Evolutionary conservation across 1,140 invertebrate species (phyloP).

Genomic region (Drosophila littoralis): DNA sequence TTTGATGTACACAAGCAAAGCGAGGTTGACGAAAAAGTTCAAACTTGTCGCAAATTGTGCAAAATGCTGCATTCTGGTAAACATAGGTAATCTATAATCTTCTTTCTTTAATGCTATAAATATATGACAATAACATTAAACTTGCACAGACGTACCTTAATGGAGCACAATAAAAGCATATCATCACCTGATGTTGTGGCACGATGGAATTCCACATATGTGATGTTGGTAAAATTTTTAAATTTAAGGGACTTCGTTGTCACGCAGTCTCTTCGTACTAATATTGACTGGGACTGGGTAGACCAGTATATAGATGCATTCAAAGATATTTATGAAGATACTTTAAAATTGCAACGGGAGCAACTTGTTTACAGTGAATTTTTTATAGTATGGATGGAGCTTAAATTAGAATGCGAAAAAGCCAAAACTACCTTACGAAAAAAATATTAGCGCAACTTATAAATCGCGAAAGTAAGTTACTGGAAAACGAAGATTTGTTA

Average conservation of each 20-base stretch:
- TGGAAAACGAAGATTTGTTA: conserved; percentile 12
- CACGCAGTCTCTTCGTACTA: background rate
- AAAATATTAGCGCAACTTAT: conserved; percentile 1
- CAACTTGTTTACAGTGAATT: conserved; percentile 15
- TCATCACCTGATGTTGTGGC: conserved; percentile 10
- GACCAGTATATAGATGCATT: conserved; percentile 12
- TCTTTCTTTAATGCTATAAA: background rate
- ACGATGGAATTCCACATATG: conserved; percentile 13
- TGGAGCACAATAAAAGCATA: background rate
- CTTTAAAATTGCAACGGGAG: background rate
- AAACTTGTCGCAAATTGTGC: conserved; percentile 2
- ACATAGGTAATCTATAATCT: background rate
- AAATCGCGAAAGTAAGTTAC: background rate
- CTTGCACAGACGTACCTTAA: conserved; percentile 2
- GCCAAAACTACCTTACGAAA: background rate
- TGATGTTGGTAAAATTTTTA: conserved; percentile 6
- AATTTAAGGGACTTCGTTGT: conserved; percentile 4
- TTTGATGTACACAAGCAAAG: conserved; percentile 13
- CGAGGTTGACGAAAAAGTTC: conserved; percentile 4
- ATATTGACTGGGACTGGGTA: conserved; percentile 13
- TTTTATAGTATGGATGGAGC: conserved; percentile 22
- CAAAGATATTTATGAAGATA: conserved; percentile 1
- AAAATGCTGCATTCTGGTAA: conserved; percentile 4
- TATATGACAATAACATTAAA: background rate
- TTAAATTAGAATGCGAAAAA: conserved; percentile 13